A percentile compares a stretch with the other conserved stretches of the same genome.
Evolutionary conservation across 2,888 invertebrate species (phyloP).

Genomic region (Spodoptera picta): DNA sequence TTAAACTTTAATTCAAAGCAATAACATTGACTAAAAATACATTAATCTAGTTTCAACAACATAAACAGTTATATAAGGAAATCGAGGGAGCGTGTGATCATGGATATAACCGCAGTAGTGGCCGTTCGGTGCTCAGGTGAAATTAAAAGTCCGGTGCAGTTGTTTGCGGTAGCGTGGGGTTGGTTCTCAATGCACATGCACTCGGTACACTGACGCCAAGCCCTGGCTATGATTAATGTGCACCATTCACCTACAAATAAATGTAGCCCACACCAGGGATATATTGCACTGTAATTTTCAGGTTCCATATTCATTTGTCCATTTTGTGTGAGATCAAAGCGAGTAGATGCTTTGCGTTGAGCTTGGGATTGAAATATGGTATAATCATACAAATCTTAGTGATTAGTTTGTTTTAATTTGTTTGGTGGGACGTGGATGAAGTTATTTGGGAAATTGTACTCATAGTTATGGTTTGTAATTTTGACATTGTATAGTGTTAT

Average conservation of each 20-base stretch:
- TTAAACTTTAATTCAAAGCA: no score
- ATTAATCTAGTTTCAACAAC: constrained; percentile 26
- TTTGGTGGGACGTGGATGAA: no score
- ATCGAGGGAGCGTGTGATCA: constrained; percentile 61
- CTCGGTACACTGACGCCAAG: constrained; percentile 66
- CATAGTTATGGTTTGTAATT: no score
- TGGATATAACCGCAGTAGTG: constrained; percentile 64
- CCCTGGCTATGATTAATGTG: constrained; percentile 79
- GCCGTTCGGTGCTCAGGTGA: constrained; percentile 71
- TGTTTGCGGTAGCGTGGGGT: constrained; percentile 73
- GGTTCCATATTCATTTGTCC: constrained; percentile 77
- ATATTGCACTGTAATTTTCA: constrained; percentile 76
- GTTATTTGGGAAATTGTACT: no score
- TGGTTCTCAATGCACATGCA: constrained; percentile 75
- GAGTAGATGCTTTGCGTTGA: constrained; percentile 34
- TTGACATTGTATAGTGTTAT: no score
- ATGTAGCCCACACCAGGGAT: constrained; percentile 65
- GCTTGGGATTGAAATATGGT: constrained; percentile 35
- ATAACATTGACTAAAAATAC: no score
- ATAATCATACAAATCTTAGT: constrained; percentile 37
- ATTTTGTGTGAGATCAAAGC: constrained; percentile 73
- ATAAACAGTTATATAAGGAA: constrained; percentile 40
- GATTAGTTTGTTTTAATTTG: constrained; percentile 12
- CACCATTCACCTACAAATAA: constrained; percentile 75
- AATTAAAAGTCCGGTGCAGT: constrained; percentile 84